A percentile compares a stretch with the other conserved stretches of the same genome.
Conservation (phyloP, 2,797 vertebrate species). For the Podargus strigoides region DNA sequence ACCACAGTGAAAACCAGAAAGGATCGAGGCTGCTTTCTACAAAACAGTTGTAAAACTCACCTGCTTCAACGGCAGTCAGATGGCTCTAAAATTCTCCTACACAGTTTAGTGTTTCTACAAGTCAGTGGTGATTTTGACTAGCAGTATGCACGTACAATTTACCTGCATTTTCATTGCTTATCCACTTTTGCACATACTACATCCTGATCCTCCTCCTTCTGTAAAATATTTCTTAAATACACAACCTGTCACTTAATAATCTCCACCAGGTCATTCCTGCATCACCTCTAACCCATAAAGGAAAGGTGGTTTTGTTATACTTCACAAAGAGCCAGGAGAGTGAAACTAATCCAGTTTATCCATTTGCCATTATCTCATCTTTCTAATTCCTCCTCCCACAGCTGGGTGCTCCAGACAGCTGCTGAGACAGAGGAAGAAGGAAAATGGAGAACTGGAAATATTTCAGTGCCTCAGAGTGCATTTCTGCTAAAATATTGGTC, state of each 20-base stretch:
- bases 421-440: neutral
- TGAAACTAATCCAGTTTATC: neutral
- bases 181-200: neutral
- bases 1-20: neutral
- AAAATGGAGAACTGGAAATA: neutral
- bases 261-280: neutral
- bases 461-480: neutral
- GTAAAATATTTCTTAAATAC: neutral
- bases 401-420: neutral
- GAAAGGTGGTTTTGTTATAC: neutral
- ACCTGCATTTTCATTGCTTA: neutral
- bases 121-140: neutral
- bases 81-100: neutral
- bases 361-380: neutral
- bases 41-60: neutral
- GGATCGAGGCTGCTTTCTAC: neutral
- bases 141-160: neutral
- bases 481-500: neutral
- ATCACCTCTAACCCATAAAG: neutral
- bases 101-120: neutral
- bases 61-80: neutral
- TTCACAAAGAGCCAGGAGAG: neutral
- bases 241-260: neutral
- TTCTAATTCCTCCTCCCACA: neutral
- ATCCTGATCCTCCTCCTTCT: neutral